Percentiles rank a stretch among this genome's conserved stretches.
phyloP scores from a whole-genome alignment of 1,140 invertebrate genomes.

The Lamellibrachia luymesi region DNA sequence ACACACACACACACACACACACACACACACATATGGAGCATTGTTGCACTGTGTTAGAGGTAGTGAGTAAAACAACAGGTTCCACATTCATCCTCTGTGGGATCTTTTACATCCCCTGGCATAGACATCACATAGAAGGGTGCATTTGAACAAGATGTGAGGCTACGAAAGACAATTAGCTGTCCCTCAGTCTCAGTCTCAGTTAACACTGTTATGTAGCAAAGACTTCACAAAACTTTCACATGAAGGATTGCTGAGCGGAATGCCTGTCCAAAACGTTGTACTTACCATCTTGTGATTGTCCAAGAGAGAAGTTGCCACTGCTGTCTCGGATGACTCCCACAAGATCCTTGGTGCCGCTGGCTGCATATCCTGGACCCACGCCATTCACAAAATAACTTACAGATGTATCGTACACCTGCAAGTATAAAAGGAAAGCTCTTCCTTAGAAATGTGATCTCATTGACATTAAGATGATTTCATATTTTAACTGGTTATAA shows the following conservation, averaged over 20 bases:
- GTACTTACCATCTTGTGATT: background rate
- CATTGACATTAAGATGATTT: background rate
- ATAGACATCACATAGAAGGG: too few relatives aligned
- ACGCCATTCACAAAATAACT: constrained; percentile 49
- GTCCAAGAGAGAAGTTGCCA: background rate
- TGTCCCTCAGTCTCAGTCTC: too few relatives aligned
- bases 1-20: too few relatives aligned
- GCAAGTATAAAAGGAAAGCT: constrained; percentile 9
- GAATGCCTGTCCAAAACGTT: background rate
- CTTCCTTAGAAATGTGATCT: background rate
- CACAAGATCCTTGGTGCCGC: constrained; percentile 8
- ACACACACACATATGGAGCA: too few relatives aligned
- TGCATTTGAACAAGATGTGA: too few relatives aligned
- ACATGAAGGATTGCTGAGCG: background rate
- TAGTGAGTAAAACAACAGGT: too few relatives aligned
- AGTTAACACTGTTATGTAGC: background rate
- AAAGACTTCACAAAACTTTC: background rate
- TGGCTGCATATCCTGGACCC: constrained; percentile 28
- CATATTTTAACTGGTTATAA: background rate
- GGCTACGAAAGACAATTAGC: too few relatives aligned
- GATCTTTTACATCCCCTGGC: too few relatives aligned
- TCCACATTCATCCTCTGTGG: too few relatives aligned
- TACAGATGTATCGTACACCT: constrained; percentile 39
- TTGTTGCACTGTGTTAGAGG: too few relatives aligned
- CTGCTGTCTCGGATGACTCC: background rate